phyloP scores from a whole-genome alignment of 2,888 invertebrate species.

The Lapara coniferarum region DNA sequence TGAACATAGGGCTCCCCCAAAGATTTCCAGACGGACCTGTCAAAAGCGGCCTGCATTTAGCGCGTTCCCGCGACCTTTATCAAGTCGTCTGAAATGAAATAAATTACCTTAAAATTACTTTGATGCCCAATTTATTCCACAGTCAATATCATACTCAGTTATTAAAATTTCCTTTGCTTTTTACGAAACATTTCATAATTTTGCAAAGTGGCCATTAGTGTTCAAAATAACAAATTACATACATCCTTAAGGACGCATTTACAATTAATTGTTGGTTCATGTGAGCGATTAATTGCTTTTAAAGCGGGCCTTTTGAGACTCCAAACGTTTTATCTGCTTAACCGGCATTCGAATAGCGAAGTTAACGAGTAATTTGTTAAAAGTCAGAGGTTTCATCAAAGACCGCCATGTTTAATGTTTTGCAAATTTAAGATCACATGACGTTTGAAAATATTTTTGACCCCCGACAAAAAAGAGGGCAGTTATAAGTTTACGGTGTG shows the following conservation, averaged over 20 bases:
- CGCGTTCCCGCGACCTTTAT: no score
- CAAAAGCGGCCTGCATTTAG: no score
- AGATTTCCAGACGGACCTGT: no score
- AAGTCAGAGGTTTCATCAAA: neutral
- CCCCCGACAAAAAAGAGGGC: no score
- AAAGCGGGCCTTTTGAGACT: neutral
- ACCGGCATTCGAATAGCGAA: neutral
- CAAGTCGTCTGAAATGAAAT: no score
- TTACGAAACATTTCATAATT: neutral
- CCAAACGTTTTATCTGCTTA: neutral
- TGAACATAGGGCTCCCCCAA: no score
- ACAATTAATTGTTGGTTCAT: neutral
- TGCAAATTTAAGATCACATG: no score
- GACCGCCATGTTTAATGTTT: neutral
- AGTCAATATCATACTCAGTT: neutral
- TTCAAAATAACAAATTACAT: constrained; percentile 1
- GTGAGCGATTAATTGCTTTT: neutral
- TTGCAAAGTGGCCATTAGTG: neutral
- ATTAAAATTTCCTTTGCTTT: neutral
- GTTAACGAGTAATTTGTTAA: constrained; percentile 9
- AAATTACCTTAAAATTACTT: neutral
- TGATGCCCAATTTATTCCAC: neutral
- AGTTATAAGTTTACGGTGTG: no score
- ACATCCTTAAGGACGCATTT: neutral
- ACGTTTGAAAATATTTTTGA: no score